phyloP scores from a whole-genome alignment of 2,888 invertebrate genomes.

The Parascotia fuliginaria region DNA sequence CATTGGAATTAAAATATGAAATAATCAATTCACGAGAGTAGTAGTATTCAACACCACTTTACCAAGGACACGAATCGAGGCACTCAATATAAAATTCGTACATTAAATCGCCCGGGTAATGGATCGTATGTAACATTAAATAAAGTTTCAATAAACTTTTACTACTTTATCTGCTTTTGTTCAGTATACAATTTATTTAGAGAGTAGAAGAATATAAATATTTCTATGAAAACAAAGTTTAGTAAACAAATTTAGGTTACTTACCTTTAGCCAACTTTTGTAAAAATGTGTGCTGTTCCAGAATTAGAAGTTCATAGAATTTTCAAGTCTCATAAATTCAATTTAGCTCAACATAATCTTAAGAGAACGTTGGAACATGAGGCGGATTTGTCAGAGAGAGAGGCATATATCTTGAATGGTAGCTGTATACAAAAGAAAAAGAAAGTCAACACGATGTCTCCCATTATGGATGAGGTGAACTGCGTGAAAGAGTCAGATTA shows the following conservation, averaged over 20 bases:
- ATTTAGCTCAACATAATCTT: constrained; percentile 67
- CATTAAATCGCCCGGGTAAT: too few species aligned
- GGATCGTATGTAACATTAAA: too few species aligned
- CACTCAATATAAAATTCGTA: too few species aligned
- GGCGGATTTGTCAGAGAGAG: background rate
- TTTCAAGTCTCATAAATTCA: constrained; percentile 82
- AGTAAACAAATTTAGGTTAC: background rate
- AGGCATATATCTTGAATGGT: constrained; percentile 64
- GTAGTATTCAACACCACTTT: too few species aligned
- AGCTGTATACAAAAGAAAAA: constrained; percentile 61
- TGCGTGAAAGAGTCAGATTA: constrained; percentile 74
- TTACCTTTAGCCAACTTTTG: background rate
- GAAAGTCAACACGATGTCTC: constrained; percentile 79
- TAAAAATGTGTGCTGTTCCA: constrained; percentile 53
- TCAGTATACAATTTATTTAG: constrained; percentile 11
- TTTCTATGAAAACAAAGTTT: background rate
- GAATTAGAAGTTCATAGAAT: constrained; percentile 85
- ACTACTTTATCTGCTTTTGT: background rate
- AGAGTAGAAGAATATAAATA: background rate
- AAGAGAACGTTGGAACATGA: constrained; percentile 23
- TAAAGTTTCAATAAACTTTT: background rate
- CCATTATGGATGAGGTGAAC: constrained; percentile 77
- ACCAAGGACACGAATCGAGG: too few species aligned
- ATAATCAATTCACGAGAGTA: too few species aligned
- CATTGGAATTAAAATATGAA: too few species aligned